Evolutionary conservation across 2,797 vertebrate genomes (phyloP).

Genomic region (Psittacula echo): DNA sequence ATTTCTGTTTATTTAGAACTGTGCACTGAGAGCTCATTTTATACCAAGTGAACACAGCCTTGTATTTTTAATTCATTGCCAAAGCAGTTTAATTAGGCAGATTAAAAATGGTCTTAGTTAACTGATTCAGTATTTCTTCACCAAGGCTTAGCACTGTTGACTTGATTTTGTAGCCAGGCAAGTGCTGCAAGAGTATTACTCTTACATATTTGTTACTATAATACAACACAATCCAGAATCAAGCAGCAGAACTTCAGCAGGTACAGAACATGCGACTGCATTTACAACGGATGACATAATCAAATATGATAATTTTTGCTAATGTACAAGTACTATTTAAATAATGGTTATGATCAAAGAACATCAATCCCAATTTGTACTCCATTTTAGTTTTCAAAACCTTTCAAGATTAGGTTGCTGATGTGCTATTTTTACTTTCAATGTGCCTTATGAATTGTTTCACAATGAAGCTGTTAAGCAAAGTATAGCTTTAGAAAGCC

Average conservation of each 20-base stretch:
- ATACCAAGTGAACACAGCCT: neutral
- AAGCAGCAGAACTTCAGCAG: neutral
- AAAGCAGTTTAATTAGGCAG: neutral
- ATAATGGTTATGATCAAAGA: neutral
- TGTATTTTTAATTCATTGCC: neutral
- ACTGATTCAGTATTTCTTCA: neutral
- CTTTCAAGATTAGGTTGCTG: neutral
- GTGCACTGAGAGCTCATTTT: neutral
- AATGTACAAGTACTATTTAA: neutral
- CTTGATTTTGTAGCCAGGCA: neutral
- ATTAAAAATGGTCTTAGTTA: neutral
- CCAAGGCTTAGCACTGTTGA: neutral
- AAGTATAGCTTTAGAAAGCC: neutral
- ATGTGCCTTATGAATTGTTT: neutral
- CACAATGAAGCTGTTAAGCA: neutral
- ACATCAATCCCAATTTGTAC: neutral
- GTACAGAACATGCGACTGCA: neutral
- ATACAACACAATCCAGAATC: neutral
- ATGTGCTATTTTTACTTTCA: neutral
- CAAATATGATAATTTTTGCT: neutral
- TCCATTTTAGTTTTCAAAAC: neutral
- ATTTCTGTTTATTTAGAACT: neutral
- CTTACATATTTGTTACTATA: neutral
- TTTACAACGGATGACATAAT: neutral
- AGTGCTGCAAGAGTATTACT: neutral